Evolutionary conservation across 2,888 invertebrate genomes (phyloP), one percentile per base, ranked within the genome.

Genomic region (Hyposoter dolosus): DNA sequence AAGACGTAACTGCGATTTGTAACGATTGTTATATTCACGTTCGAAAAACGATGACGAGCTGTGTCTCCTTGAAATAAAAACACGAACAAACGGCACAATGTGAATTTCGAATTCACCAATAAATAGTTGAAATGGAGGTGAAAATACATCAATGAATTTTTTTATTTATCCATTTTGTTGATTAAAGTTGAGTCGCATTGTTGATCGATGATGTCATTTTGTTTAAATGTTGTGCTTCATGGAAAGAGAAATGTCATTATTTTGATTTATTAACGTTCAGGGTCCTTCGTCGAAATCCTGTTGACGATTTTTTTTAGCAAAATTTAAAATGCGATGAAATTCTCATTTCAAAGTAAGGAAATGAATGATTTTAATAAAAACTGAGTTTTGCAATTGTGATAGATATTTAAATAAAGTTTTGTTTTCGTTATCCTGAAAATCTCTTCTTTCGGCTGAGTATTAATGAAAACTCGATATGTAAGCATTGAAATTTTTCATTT

Each of bases 11-110:
- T 19, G 43, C 56, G 45, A 45, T 63, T 78, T n/a, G 60, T 75
- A 75, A 79, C 45, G 32, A 72, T 74, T 53, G n/a, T 74, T 74
- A 60, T 81, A 72, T 65, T 32, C 40, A 65, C 50, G 80, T 50
- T 80, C n/a, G 35, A 40, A 40, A 72, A 80, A 79, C 43, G 50
- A 19, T 66, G 50, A 19, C n/a, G 47, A 0, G 7, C 47, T 45
- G 19, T 32, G 43, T 65, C n/a, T 63, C 9, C 3, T 35, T 65
- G 69, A 69, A 15, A 71, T 12, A 53, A 47, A 63, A 71, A 53
- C 23, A 15, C 53, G 19, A 43, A 32, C 0, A 10, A 23, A n/a
- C 50, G 45, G 19, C n/a, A 53, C 15, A 17, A 43, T 5, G 23
- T 15, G 40, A 75, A 43, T 43, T 43, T 5, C 3, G 9, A 15